Conservation (phyloP, 2,888 invertebrate species). For the Aphodius granarius region DNA sequence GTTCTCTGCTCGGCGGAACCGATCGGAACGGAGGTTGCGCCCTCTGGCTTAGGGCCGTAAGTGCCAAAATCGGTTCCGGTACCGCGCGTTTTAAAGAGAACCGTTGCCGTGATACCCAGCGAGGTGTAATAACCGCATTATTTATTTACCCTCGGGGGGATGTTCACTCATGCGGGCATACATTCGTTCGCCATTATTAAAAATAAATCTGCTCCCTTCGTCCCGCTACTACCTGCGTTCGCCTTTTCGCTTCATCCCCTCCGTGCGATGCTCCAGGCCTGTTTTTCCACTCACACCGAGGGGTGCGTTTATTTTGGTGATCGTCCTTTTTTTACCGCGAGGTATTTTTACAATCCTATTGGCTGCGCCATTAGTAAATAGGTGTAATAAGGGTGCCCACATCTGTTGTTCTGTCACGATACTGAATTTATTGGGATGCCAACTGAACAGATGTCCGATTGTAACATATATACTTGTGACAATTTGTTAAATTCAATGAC, state of each 20-base stretch:
- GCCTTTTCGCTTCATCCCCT: not conserved
- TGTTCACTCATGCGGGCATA: slow-evolving; percentile 46
- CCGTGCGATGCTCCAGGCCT: not conserved
- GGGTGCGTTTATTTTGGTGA: not conserved
- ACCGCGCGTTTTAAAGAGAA: slow-evolving; percentile 17
- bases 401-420: slow-evolving; percentile 13
- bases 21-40: slow-evolving; percentile 15
- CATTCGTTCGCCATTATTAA: slow-evolving; percentile 52
- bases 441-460: slow-evolving; percentile 11
- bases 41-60: slow-evolving; percentile 12
- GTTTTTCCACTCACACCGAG: not conserved
- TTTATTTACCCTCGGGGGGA: slow-evolving; percentile 51
- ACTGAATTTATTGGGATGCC: slow-evolving; percentile 12
- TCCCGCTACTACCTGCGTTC: slow-evolving; percentile 7
- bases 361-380: not conserved
- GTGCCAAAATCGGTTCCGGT: slow-evolving; percentile 12
- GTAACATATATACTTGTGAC: not conserved
- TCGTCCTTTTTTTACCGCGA: not conserved
- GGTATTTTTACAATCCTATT: not conserved
- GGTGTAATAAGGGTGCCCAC: slow-evolving; percentile 9
- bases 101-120: slow-evolving; percentile 43
- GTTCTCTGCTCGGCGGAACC: slow-evolving; percentile 30
- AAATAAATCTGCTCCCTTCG: slow-evolving; percentile 48
- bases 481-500: not conserved
- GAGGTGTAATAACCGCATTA: slow-evolving; percentile 54